phyloP scores from a whole-genome alignment of 2,888 invertebrate genomes.

The Linnaemya tessellans region DNA sequence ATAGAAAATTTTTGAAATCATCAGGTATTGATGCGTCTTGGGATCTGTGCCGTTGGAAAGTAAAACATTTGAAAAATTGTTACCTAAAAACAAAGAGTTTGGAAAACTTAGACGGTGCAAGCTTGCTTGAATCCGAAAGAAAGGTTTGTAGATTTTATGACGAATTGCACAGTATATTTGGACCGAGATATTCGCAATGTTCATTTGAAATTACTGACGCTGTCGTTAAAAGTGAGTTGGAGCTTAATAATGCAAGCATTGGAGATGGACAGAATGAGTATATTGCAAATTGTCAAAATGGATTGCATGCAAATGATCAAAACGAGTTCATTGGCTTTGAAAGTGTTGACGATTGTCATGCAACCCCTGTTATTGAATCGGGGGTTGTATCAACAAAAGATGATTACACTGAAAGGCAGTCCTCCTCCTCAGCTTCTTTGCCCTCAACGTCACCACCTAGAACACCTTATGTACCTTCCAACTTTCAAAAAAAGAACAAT shows the following conservation, averaged over 20 bases:
- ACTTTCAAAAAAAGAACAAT: background rate
- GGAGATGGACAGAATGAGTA: background rate
- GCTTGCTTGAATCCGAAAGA: background rate
- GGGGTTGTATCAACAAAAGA: background rate
- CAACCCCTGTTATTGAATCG: background rate
- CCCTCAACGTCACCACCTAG: background rate
- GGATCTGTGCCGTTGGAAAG: slow-evolving; percentile 24
- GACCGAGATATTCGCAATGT: background rate
- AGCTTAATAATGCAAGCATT: background rate
- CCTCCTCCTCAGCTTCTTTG: background rate
- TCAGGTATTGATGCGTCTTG: slow-evolving; percentile 5
- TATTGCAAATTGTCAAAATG: background rate
- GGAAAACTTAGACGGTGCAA: background rate
- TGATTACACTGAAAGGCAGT: background rate
- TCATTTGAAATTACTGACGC: background rate
- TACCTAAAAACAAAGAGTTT: background rate
- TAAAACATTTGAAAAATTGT: slow-evolving; percentile 20
- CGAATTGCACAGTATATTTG: slow-evolving; percentile 11
- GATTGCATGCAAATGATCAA: background rate
- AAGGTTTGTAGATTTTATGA: slow-evolving; percentile 14
- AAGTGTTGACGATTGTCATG: background rate
- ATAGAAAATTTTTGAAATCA: slow-evolving; percentile 7
- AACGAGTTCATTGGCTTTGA: slow-evolving; percentile 16
- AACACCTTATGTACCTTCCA: background rate
- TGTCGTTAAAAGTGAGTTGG: background rate